Conservation (phyloP, 2,797 vertebrate genomes). For the Chrysocyon brachyurus region DNA sequence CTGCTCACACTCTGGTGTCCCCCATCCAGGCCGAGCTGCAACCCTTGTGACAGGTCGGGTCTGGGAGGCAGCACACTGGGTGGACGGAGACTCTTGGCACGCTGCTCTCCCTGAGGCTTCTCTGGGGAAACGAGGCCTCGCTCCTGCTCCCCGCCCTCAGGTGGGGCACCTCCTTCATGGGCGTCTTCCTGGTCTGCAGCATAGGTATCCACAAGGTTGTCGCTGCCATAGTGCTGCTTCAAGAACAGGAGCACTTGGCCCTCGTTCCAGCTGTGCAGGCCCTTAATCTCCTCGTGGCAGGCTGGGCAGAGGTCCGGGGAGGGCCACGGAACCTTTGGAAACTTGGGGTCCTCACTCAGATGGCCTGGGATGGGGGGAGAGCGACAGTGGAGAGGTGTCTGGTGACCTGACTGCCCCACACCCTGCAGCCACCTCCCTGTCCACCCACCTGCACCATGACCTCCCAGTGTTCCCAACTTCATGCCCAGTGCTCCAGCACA, state of each 20-base stretch:
- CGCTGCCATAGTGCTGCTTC: conserved; percentile 90
- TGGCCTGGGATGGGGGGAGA: conserved; percentile 89
- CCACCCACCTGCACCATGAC: background rate
- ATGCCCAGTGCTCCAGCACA: accelerated
- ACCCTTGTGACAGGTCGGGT: background rate
- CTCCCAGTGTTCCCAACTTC: background rate
- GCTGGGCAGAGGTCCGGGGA: conserved; percentile 93
- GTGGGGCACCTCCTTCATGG: conserved; percentile 50
- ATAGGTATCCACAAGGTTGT: conserved; percentile 91
- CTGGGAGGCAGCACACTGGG: accelerated
- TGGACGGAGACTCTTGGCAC: background rate
- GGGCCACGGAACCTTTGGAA: conserved; percentile 96
- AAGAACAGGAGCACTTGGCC: conserved; percentile 92
- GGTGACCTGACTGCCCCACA: accelerated
- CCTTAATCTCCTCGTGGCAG: conserved; percentile 94
- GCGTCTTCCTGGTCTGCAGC: conserved; percentile 70
- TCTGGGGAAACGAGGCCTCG: conserved; percentile 1
- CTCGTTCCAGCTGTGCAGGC: conserved; percentile 93
- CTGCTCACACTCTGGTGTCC: background rate
- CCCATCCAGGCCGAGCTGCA: background rate
- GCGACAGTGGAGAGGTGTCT: background rate
- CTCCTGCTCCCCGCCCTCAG: background rate
- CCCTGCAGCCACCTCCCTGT: background rate
- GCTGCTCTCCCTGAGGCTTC: background rate
- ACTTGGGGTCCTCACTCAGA: conserved; percentile 94